A percentile compares a stretch with the other conserved stretches of the same genome.
These are phyloP conservation scores for Andrena bicolor DNA, from an alignment of 2,888 invertebrate genomes.

Conservation along the genomic window DNA sequence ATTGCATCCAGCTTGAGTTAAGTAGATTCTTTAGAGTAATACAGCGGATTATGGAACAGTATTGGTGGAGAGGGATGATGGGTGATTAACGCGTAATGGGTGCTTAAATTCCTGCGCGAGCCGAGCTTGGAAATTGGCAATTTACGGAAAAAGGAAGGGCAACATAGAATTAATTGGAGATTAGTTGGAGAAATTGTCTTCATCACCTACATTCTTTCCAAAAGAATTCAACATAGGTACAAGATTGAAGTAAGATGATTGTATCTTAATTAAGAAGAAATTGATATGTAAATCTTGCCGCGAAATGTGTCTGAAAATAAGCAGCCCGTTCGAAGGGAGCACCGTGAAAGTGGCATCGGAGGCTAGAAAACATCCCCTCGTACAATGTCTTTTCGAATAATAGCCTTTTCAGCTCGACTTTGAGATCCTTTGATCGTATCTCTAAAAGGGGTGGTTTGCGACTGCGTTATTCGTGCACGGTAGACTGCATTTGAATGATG, in stretches of 20 bases:
- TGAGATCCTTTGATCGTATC: slow-evolving; percentile 41
- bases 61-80: too few species aligned
- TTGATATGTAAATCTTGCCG: slow-evolving; percentile 10
- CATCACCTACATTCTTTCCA: too few species aligned
- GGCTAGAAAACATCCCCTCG: slow-evolving; percentile 32
- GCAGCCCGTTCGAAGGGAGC: not conserved
- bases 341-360: slow-evolving; percentile 13
- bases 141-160: too few species aligned
- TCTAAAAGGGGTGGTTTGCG: slow-evolving; percentile 43
- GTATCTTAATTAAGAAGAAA: slow-evolving; percentile 21
- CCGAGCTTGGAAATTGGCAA: too few species aligned
- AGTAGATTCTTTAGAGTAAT: too few species aligned
- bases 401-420: slow-evolving; percentile 25
- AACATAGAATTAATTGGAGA: too few species aligned
- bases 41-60: too few species aligned
- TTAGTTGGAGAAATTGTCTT: too few species aligned
- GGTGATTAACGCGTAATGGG: too few species aligned
- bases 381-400: slow-evolving; percentile 30
- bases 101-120: too few species aligned
- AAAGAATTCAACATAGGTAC: too few species aligned
- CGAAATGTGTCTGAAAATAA: not conserved
- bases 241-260: not conserved
- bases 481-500: slow-evolving; percentile 27
- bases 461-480: slow-evolving; percentile 39
- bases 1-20: too few species aligned